Base-by-base conservation (phyloP, 2,797 vertebrate species). In the Acanthurus lineatus region DNA sequence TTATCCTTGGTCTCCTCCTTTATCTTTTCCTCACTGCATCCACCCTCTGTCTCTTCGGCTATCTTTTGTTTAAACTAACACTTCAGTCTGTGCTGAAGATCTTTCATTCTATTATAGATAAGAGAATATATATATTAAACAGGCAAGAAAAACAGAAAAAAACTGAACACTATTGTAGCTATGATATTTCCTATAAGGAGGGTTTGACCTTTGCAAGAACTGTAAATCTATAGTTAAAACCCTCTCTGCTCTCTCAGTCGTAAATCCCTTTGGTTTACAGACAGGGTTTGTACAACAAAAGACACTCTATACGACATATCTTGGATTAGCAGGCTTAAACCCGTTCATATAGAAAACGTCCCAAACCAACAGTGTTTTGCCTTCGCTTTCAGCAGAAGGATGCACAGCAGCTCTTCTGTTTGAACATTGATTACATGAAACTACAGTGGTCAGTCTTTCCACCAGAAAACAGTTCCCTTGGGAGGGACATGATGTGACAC, bases 261-360 rank as follows among this genome's bases (percentile, higher is more conserved):
- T 82, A 62, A 3, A 52, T 75, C 73, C 86, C 86, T 58, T 7
- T 82, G 79, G 72, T 78, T 73, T 82, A 77, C 52, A 65, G 52
- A 40, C 62, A 40, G 82, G 74, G 86, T 87, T 85, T 87, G 53
- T 68, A 61, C 63, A 89, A 90, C 88, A 90, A 87, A 85, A 81
- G 82, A 61, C 69, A 11, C 73, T 82, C 74, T 72, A 19, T 82
- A 65, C 66, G 73, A 59, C 86, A 77, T 92, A 90, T 91, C 88
- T 74, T 74, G 73, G 5, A 77, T 57, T 64, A 79, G 56, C 86
- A 91, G 89, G 40, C 84, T 72, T 71, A 14, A 51, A 65, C 67
- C n/a, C 76, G 28, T 71, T 77, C 80, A 60, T 85, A 84, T 72
- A 69, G 79, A 40, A 44, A 59, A 49, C 22, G 2, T 59, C 54